Conservation (phyloP, 2,888 invertebrate species). For the Macaria liturata region DNA sequence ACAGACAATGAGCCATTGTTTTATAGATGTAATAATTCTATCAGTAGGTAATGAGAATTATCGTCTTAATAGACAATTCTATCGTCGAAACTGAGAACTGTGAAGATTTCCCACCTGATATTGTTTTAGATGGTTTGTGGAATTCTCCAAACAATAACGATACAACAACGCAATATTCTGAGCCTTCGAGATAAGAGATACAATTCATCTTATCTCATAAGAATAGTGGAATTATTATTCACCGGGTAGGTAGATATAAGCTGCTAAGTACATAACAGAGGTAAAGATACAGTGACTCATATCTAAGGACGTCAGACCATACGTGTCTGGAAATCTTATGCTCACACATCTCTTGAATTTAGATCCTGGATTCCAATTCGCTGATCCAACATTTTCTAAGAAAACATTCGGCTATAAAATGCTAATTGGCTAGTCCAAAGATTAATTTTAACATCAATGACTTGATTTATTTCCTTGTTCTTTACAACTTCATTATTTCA, state of each 20-base stretch:
- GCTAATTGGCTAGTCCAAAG: slow-evolving; percentile 9
- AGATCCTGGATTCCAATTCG: slow-evolving; percentile 48
- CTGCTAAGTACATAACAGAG: slow-evolving; percentile 20
- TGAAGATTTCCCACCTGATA: slow-evolving; percentile 35
- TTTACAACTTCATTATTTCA: slow-evolving; percentile 25
- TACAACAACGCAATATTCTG: slow-evolving; percentile 27
- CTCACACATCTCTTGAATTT: slow-evolving; percentile 29
- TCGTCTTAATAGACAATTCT: slow-evolving; percentile 22
- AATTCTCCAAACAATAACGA: slow-evolving; percentile 26
- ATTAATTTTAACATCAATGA: slow-evolving; percentile 20
- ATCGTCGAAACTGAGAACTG: slow-evolving; percentile 22
- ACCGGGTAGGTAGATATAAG: slow-evolving; percentile 12
- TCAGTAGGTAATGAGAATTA: slow-evolving; percentile 8
- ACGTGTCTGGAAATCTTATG: slow-evolving; percentile 41
- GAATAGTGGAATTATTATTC: slow-evolving; percentile 30
- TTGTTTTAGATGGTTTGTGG: slow-evolving; percentile 14
- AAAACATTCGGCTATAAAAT: slow-evolving; percentile 32
- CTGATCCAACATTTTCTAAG: slow-evolving; percentile 41
- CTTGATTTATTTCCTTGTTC: slow-evolving; percentile 29
- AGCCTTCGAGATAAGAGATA: slow-evolving; percentile 28
- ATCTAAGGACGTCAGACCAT: slow-evolving; percentile 38
- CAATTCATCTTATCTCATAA: slow-evolving; percentile 31
- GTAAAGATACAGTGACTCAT: slow-evolving; percentile 45
- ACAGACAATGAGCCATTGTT: slow-evolving; percentile 35
- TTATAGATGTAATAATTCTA: slow-evolving; percentile 16